These are phyloP conservation scores for Balaeniceps rex DNA, from an alignment of 2,113 vertebrate species.

Conservation along the genomic window DNA sequence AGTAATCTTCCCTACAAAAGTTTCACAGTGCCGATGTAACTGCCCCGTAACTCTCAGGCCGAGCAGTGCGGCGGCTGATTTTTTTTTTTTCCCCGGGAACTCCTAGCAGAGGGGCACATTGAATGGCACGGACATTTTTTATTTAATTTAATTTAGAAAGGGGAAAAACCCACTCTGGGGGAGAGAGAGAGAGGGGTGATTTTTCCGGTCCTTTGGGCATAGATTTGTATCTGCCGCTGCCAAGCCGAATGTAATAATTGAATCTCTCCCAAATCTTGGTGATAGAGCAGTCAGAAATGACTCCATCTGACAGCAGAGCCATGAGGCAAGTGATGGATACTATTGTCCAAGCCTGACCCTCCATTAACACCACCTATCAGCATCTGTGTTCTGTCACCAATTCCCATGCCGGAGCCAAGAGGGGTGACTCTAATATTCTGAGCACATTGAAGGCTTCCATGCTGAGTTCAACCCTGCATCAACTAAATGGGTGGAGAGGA, in stretches of 20 bases:
- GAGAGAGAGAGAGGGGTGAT: background rate
- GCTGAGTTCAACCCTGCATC: slow-evolving; percentile 69
- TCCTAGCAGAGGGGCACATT: background rate
- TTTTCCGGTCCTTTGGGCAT: slow-evolving; percentile 8
- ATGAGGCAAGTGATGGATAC: slow-evolving; percentile 89
- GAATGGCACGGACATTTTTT: background rate
- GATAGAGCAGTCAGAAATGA: slow-evolving; percentile 82
- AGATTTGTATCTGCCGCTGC: slow-evolving; percentile 68
- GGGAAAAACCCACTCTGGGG: background rate
- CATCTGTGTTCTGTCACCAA: slow-evolving; percentile 88
- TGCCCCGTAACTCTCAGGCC: background rate
- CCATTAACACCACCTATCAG: slow-evolving; percentile 92
- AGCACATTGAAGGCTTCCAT: slow-evolving; percentile 73
- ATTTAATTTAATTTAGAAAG: background rate
- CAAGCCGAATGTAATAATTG: slow-evolving; percentile 84
- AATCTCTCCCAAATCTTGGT: slow-evolving; percentile 83
- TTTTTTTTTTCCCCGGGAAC: background rate
- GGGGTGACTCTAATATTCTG: slow-evolving; percentile 81
- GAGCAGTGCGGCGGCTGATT: background rate
- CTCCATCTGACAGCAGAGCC: slow-evolving; percentile 81
- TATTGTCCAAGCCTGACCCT: slow-evolving; percentile 90
- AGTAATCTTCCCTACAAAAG: background rate
- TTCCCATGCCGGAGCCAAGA: slow-evolving; percentile 80
- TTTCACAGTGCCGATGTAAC: background rate
- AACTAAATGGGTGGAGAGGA: slow-evolving; percentile 75